Percentiles rank a stretch among this genome's conserved stretches.
phyloP scores from a whole-genome alignment of 2,113 vertebrate species.

The Chloebia gouldiae region DNA sequence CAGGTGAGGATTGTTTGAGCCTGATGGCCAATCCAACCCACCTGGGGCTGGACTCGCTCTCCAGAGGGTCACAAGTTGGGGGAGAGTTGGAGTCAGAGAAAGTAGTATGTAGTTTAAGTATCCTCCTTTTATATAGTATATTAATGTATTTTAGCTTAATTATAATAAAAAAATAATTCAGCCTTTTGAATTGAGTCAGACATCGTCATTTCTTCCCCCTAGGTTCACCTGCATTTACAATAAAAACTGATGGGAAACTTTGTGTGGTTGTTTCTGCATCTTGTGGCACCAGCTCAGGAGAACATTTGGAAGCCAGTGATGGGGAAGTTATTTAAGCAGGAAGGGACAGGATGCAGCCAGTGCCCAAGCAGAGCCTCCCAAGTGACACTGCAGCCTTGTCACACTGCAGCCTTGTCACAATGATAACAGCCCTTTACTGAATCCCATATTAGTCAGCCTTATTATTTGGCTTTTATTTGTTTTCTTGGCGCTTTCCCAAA shows the following conservation, averaged over 20 bases:
- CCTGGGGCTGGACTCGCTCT: no score
- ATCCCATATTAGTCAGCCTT: background rate
- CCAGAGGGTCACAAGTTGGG: no score
- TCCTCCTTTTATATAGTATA: no score
- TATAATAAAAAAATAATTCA: no score
- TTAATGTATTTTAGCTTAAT: no score
- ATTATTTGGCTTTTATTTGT: background rate
- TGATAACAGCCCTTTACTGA: background rate
- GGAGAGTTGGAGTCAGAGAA: no score
- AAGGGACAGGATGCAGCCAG: background rate
- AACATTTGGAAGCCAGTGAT: background rate
- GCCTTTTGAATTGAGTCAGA: no score
- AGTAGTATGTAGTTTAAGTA: no score
- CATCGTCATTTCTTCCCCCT: no score
- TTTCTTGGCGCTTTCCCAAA: background rate
- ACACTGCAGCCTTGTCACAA: background rate
- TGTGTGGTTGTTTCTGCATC: background rate
- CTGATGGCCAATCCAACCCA: no score
- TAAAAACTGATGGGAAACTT: background rate
- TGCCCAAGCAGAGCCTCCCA: background rate
- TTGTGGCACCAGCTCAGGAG: rapidly evolving
- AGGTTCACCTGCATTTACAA: no score
- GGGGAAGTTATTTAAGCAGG: background rate
- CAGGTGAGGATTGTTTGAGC: no score
- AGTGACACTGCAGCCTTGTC: background rate